Evolutionary conservation across 2,797 vertebrate species (phyloP).

Genomic region (Notolepis coatsorum): DNA sequence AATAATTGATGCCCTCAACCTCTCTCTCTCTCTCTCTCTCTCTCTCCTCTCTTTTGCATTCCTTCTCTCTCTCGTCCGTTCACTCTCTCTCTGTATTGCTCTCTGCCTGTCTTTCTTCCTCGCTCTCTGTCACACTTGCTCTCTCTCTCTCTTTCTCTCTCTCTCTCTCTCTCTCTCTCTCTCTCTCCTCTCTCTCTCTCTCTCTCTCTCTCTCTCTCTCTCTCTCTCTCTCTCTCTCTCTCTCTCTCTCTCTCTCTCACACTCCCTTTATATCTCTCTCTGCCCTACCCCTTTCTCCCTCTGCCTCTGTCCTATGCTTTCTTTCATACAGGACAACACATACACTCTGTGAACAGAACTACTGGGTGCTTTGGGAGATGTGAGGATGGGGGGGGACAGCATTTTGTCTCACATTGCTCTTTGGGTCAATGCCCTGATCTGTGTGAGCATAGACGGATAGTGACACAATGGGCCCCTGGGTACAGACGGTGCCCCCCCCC

Average conservation of each 20-base stretch:
- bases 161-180: constrained; percentile 26
- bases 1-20: constrained; percentile 97
- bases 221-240: constrained; percentile 32
- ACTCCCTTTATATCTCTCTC: constrained; percentile 19
- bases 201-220: constrained; percentile 56
- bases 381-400: not conserved
- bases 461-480: too few relatives aligned
- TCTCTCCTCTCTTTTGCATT: constrained; percentile 76
- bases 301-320: not conserved
- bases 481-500: too few relatives aligned
- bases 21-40: constrained; percentile 52
- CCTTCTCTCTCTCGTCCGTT: constrained; percentile 58
- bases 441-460: not conserved
- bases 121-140: constrained; percentile 52
- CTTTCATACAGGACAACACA: constrained; percentile 9
- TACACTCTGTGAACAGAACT: not conserved
- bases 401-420: not conserved
- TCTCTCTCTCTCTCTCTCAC: constrained; percentile 37
- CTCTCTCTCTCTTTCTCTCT: constrained; percentile 59
- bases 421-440: too few relatives aligned
- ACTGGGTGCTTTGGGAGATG: not conserved
- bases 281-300: constrained; percentile 15
- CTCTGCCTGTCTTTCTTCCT: constrained; percentile 53
- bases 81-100: constrained; percentile 34
- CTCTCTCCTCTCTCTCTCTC: constrained; percentile 51